Evolutionary conservation across 2,797 vertebrate genomes (phyloP), one percentile per base, ranked within the genome.

Genomic region (Falco columbarius): DNA sequence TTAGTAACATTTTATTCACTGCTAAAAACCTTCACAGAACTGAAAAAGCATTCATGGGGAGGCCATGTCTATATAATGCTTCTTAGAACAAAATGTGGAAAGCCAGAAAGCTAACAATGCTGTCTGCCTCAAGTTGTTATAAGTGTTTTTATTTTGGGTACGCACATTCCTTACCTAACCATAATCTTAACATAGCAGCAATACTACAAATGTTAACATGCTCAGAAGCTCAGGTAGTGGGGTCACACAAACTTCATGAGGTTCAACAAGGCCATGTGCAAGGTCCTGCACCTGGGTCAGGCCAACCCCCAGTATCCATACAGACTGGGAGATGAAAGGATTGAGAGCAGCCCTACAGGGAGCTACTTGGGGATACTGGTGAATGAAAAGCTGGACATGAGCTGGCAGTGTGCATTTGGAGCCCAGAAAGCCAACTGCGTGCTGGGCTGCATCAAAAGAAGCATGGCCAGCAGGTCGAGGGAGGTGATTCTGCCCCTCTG

Each of bases 381-480:
- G 27, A 23, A 67, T 26, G 27, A 61, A 61, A 61, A 67, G 24
- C 40, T 23, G 54, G 42, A 58, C 29, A 24, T 8, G 15, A 70
- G 42, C 42, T 16, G 16, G 16, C 42, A 44, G 18, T 18, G 42
- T 44, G 42, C 42, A 44, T 44, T 42, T 44, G 42, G 16, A 44
- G 42, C 42, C 42, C 16, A 44, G 42, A 44, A 44, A 44, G 42
- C 42, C 42, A 44, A 44, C 42, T 44, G 42, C 8, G 18, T 44
- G 12, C n/a, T 8, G 10, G 36, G 49, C 49, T 58, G 29, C 36
- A 63, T 20, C 52, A 22, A 61, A 59, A 76, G 24, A 9, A 44
- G 40, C 0, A 0, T 15, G 32, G 7, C 3, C 34, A 55, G 46
- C 20, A 59, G 23, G 46, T 27, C 0, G 0, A 59, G 20, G 27